Evolutionary conservation across 2,797 vertebrate species (phyloP).

Genomic region (Halcyon badia): DNA sequence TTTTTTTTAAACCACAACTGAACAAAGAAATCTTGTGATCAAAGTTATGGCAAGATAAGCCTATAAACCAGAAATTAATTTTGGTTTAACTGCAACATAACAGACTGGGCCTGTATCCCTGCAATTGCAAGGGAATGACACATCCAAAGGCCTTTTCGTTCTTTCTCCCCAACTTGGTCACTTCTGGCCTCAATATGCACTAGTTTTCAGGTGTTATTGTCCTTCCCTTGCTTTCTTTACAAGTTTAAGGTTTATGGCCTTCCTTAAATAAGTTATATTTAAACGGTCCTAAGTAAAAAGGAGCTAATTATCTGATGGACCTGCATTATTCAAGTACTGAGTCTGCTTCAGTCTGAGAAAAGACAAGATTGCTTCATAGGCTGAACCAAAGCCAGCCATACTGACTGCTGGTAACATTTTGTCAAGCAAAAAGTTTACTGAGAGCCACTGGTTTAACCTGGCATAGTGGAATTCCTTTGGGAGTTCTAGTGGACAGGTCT

Average conservation of each 20-base stretch:
- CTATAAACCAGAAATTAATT: conserved; percentile 59
- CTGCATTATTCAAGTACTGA: conserved; percentile 17
- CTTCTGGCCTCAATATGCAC: neutral
- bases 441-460: conserved; percentile 34
- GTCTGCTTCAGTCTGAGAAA: neutral
- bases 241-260: conserved; percentile 28
- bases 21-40: conserved; percentile 60
- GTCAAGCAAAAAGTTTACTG: neutral
- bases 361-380: neutral
- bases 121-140: conserved; percentile 4
- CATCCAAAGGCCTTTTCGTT: neutral
- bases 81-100: conserved; percentile 62
- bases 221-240: neutral
- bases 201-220: neutral
- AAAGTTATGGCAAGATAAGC: conserved; percentile 66
- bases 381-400: neutral
- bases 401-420: neutral
- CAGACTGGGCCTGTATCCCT: conserved; percentile 21
- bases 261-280: conserved; percentile 55
- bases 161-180: neutral
- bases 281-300: conserved; percentile 39
- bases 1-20: conserved; percentile 51
- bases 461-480: conserved; percentile 42
- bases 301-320: conserved; percentile 25
- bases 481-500: neutral